Evolutionary conservation across 2,113 vertebrate species (phyloP), one percentile per base, ranked within the genome.

Genomic region (Todiramphus saurophagus): DNA sequence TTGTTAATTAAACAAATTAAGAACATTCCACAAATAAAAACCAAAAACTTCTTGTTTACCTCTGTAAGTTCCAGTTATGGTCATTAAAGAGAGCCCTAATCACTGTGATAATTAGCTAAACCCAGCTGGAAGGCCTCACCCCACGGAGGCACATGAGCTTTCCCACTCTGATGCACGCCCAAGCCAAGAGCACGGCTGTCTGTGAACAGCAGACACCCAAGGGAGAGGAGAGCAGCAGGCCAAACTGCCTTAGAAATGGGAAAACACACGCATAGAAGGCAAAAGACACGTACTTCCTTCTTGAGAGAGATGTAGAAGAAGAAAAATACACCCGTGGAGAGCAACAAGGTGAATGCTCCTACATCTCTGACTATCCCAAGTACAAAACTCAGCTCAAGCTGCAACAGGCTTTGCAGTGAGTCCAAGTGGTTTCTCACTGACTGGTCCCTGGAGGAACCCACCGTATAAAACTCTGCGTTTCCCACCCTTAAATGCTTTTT

Each of bases 41-140:
- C 4, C 69, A 41, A 81, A 83, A 91, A 13, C 35, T 68, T 69
- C 55, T 86, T 87, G 62, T 91, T 89, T 84, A 64, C 73, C 46
- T 72, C 80, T 75, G 58, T 89, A 82, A 92, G 89, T 72, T 64
- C 73, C 93, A 84, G 74, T 64, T 35, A 60, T 64, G 56, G 62
- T 68, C 51, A 83, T 95, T 82, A 87, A 89, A 74, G 58, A 62
- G 73, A 93, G 89, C 35, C 81, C 89, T 89, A 82, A 93, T 82
- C 1, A 0, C 30, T 30, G 80, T 43, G 95, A 60, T 91, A 92
- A 96, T 48, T 69, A 89, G 81, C 77, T 84, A 21, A 72, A 10
- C 69, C 89, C 93, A 93, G 81, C 93, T 91, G 95, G 87, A 96
- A 96, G 77, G 87, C 64, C 92, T 92, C 91, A 72, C 91, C 90